Conservation (phyloP, 2,113 vertebrate species). For the Solea senegalensis region DNA sequence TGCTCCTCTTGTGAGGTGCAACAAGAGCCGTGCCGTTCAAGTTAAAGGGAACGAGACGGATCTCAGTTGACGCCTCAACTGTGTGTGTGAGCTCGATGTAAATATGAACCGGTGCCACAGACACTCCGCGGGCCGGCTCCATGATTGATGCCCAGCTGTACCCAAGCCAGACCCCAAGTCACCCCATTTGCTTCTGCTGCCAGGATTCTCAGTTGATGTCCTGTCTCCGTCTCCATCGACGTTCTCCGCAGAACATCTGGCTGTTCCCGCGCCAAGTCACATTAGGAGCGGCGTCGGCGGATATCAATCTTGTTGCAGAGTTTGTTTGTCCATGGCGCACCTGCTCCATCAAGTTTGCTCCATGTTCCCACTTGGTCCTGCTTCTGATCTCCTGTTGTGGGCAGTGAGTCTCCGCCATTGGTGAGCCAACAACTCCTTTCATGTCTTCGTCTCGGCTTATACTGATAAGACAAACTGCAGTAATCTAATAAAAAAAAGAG, state of each 20-base stretch:
- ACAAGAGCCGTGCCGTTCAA: too few species aligned
- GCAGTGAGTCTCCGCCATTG: too few species aligned
- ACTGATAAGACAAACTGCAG: not conserved
- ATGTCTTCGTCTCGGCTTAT: not conserved
- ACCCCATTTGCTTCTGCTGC: not conserved
- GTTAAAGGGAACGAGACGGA: too few species aligned
- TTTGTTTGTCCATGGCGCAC: not conserved
- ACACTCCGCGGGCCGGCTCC: not conserved
- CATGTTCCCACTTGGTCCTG: not conserved
- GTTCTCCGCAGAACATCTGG: not conserved
- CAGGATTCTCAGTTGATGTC: not conserved
- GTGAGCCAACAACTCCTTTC: not conserved
- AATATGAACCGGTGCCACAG: not conserved
- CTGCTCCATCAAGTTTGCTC: not conserved
- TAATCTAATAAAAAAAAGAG: too few species aligned
- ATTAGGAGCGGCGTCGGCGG: not conserved
- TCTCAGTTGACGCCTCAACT: too few species aligned
- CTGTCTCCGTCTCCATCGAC: not conserved
- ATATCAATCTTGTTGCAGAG: not conserved
- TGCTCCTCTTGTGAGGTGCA: too few species aligned
- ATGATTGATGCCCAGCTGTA: not conserved
- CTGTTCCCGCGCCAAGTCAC: not conserved
- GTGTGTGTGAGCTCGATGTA: too few species aligned
- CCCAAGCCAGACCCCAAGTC: not conserved
- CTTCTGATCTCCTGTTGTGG: not conserved